Evolutionary conservation across 2,888 invertebrate species (phyloP).

Genomic region (Nineta flava): DNA sequence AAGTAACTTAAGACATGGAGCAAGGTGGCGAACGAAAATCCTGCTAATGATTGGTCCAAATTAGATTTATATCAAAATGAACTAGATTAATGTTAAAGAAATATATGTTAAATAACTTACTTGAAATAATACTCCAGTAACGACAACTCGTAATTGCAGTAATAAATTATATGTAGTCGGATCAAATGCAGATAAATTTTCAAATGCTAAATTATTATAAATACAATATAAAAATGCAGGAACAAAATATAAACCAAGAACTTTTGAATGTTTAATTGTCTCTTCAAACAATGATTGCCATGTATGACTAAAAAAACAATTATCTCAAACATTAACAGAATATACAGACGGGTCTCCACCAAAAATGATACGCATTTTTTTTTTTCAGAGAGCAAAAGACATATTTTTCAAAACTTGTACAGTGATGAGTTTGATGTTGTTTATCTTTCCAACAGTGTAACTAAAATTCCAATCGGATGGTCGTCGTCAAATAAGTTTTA

Average conservation of each 20-base stretch:
- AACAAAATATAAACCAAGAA: constrained; percentile 70
- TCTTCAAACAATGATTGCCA: constrained; percentile 37
- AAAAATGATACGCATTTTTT: no score
- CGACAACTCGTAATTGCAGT: constrained; percentile 78
- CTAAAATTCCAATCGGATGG: not conserved
- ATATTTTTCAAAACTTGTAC: no score
- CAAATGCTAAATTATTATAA: constrained; percentile 87
- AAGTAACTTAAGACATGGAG: no score
- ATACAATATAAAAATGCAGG: constrained; percentile 84
- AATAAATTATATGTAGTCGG: constrained; percentile 88
- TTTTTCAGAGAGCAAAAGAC: no score
- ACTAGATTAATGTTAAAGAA: no score
- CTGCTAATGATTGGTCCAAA: no score
- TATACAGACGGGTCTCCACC: no score
- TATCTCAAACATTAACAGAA: no score
- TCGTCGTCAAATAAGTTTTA: no score
- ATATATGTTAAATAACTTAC: constrained; percentile 37
- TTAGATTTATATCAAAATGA: no score
- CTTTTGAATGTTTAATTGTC: constrained; percentile 39
- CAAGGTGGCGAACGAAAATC: no score
- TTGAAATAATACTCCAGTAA: constrained; percentile 85
- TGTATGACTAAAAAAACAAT: constrained; percentile 43
- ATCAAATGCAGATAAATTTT: constrained; percentile 80
- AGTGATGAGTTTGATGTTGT: no score
- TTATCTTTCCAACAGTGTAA: constrained; percentile 16